Conservation (phyloP, 1,140 invertebrate species). For the Monochamus saltuarius region DNA sequence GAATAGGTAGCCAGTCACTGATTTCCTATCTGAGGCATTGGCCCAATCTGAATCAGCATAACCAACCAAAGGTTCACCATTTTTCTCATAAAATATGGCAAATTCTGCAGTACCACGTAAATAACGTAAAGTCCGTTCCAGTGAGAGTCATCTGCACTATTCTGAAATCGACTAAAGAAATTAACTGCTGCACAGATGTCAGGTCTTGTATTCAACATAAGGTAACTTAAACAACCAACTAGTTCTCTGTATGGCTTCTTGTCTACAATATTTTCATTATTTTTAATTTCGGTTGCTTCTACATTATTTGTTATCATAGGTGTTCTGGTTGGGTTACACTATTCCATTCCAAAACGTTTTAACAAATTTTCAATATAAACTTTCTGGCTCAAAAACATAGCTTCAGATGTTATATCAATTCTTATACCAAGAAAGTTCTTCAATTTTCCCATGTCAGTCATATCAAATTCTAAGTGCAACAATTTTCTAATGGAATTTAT, state of each 20-base stretch:
- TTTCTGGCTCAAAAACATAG: constrained; percentile 11
- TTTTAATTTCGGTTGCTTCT: background rate
- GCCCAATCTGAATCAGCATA: no score
- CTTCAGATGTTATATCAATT: constrained; percentile 10
- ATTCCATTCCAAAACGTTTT: constrained; percentile 14
- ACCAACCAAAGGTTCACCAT: no score
- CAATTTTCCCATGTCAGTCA: constrained; percentile 6
- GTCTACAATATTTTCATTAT: background rate
- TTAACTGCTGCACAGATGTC: constrained; percentile 38
- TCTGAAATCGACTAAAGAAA: constrained; percentile 38
- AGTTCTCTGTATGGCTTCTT: constrained; percentile 18
- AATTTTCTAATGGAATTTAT: constrained; percentile 11
- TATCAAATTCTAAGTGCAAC: constrained; percentile 8
- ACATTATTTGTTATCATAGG: constrained; percentile 5
- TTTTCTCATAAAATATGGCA: no score
- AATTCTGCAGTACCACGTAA: no score
- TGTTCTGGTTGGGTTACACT: constrained; percentile 9
- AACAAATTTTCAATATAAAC: constrained; percentile 13
- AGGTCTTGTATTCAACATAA: constrained; percentile 36
- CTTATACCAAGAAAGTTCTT: constrained; percentile 18
- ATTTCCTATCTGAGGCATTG: no score
- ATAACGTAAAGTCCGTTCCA: no score
- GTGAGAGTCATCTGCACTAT: constrained; percentile 14
- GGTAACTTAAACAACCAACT: constrained; percentile 46
- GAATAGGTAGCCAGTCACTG: no score